Evolutionary conservation across 30 jellyfish, hydroid and myxozoan species (phyloP).

Genomic region (Mastigias papua): DNA sequence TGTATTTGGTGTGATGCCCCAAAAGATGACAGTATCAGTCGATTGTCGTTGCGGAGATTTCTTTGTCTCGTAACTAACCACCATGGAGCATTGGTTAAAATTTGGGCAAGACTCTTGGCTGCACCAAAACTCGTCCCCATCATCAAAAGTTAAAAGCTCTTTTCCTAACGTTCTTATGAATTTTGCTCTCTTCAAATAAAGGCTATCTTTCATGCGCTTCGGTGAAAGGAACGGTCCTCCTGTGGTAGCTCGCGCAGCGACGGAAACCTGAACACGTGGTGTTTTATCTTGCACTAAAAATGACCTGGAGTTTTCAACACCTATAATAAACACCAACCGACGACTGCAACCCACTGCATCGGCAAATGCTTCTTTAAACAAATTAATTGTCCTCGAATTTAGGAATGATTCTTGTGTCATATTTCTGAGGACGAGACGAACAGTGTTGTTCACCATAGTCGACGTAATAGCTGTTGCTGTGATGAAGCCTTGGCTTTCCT

Average conservation of each 20-base stretch:
- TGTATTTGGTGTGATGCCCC: slow-evolving; percentile 84
- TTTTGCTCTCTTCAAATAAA: slow-evolving; percentile 64
- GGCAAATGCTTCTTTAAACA: slow-evolving; percentile 85
- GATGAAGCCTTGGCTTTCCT: slow-evolving; percentile 76
- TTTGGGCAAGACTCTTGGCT: slow-evolving; percentile 81
- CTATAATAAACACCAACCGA: slow-evolving; percentile 79
- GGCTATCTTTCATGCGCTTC: slow-evolving; percentile 70
- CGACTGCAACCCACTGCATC: slow-evolving; percentile 86
- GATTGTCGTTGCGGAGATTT: slow-evolving; percentile 5
- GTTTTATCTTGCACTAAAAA: slow-evolving; percentile 1
- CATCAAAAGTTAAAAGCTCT: slow-evolving; percentile 78
- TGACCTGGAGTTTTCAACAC: slow-evolving; percentile 64
- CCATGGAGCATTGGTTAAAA: slow-evolving; percentile 64
- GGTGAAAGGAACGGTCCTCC: slow-evolving; percentile 81
- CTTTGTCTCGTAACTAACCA: slow-evolving; percentile 43
- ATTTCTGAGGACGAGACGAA: slow-evolving; percentile 74
- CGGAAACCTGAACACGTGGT: slow-evolving; percentile 84
- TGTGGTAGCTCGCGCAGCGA: slow-evolving; percentile 81
- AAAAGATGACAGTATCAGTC: slow-evolving; percentile 80
- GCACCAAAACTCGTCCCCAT: slow-evolving; percentile 87
- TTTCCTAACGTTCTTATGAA: slow-evolving; percentile 63
- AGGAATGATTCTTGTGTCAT: slow-evolving; percentile 77
- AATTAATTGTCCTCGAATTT: slow-evolving; percentile 54
- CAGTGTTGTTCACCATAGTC: slow-evolving; percentile 82
- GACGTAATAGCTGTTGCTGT: slow-evolving; percentile 71